Base-by-base conservation (phyloP, 37 sponge, comb jelly and placozoan genomes). In the Crambe crambe region DNA sequence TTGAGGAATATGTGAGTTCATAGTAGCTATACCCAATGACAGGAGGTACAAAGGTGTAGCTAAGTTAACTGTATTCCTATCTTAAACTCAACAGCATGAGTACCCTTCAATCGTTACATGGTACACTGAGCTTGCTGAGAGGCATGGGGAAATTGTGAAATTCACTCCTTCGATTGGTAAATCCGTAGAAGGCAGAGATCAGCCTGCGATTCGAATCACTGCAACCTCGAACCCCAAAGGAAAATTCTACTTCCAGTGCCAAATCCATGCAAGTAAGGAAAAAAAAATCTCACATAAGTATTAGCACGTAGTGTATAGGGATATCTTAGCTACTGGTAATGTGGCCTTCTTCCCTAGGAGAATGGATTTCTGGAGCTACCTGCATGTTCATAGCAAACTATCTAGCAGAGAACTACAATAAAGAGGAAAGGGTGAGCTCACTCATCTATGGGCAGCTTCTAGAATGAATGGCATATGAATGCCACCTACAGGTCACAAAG, bases 291-390 rank as follows among this genome's bases (percentile, higher is more conserved):
- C 9, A 18, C 15, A 58, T 12, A 3, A 4, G 21, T 23, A 58
- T 12, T 58, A 58, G 21, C 54, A 51, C 54, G 15, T 9, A 18
- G 15, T 26, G 21, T 26, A 26, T 12, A 58, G 59, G 3, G 26
- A 4, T 12, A 26, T 26, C 2, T 26, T 2, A 58, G 4, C 18
- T 26, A 58, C 2, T 4, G 54, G 54, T 51, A 51, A 18, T 51
- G 15, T 18, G 15, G 15, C 15, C 54, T 51, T 51, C 15, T 9
- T 23, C 15, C 5, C 3, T 37, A 94, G 95, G 95, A 54, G 95
- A 94, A 56, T 94, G 95, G 95, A 88, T 94, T 58, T 85, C 87
- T 85, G 95, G 95, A 38, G 89, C 92, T 36, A 81, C 80, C 2
- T 94, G 95, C 58, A 83, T 77, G 83, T 94, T 82, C 56, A 70